phyloP scores from a whole-genome alignment of 2,113 vertebrate genomes.

The Shinisaurus crocodilurus region DNA sequence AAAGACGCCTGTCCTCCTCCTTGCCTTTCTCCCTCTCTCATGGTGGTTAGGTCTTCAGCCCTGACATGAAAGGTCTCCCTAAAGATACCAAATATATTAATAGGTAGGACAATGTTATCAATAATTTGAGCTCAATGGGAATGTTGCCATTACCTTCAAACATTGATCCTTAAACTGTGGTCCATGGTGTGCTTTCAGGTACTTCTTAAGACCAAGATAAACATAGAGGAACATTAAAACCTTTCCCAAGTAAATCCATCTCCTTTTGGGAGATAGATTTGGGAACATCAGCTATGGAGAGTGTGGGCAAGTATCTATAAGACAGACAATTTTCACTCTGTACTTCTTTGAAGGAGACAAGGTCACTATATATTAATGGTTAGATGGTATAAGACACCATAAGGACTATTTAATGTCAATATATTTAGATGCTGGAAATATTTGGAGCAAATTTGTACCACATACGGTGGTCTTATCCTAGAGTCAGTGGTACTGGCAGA shows the following conservation, averaged over 20 bases:
- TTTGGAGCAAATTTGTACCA: not conserved
- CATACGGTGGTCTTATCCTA: not conserved
- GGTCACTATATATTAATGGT: not conserved
- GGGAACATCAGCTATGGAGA: not conserved
- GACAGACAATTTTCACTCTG: not conserved
- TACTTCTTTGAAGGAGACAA: no score
- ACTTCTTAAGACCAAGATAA: not conserved
- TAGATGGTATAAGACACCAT: not conserved
- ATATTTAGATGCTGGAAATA: not conserved
- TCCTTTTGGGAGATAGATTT: not conserved
- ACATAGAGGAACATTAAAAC: not conserved
- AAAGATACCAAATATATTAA: not conserved
- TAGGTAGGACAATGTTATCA: not conserved
- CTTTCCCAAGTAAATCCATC: not conserved
- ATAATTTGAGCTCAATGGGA: not conserved
- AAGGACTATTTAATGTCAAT: not conserved
- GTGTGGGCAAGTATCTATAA: not conserved
- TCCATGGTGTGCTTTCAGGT: not conserved
- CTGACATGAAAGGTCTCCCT: not conserved
- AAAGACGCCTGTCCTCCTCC: not conserved
- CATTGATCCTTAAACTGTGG: not conserved
- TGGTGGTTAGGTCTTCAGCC: not conserved
- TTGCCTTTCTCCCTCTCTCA: not conserved
- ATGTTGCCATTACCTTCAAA: not conserved
- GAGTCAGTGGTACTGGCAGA: not conserved